Conservation (phyloP, 2,888 invertebrate genomes). For the Eilema sororculum region DNA sequence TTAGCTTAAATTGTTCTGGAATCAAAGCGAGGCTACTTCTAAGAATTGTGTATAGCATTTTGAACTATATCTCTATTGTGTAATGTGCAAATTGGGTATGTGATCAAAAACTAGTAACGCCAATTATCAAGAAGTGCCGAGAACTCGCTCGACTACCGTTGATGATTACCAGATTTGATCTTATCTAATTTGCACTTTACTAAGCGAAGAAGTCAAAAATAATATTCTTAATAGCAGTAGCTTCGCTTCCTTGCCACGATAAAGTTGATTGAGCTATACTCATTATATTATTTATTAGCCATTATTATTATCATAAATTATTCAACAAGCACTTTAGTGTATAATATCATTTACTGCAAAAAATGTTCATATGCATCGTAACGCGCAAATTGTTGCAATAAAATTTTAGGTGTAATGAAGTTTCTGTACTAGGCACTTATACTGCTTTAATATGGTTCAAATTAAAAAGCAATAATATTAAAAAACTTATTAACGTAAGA, state of each 20-base stretch:
- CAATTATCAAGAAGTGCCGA: not conserved
- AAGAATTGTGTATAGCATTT: constrained; percentile 4
- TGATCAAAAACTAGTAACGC: not conserved
- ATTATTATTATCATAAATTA: not conserved
- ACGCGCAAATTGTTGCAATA: not conserved
- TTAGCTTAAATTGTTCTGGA: not conserved
- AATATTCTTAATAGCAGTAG: not conserved
- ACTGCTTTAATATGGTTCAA: not conserved
- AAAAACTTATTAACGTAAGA: constrained; percentile 9
- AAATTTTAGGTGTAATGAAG: constrained; percentile 11
- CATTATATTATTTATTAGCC: constrained; percentile 2
- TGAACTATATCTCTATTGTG: not conserved
- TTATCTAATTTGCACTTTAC: not conserved
- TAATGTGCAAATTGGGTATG: not conserved
- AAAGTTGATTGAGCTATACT: not conserved
- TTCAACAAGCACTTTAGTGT: not conserved
- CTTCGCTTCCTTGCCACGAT: not conserved
- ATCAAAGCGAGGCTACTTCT: constrained; percentile 1
- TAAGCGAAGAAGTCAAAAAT: not conserved
- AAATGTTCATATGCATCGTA: not conserved
- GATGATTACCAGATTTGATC: not conserved
- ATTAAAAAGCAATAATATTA: constrained; percentile 26
- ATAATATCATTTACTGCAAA: not conserved
- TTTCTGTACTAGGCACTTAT: constrained; percentile 11
- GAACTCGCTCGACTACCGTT: not conserved